phyloP scores from a whole-genome alignment of 2,113 vertebrate genomes.

The Hemibates koningsi region DNA sequence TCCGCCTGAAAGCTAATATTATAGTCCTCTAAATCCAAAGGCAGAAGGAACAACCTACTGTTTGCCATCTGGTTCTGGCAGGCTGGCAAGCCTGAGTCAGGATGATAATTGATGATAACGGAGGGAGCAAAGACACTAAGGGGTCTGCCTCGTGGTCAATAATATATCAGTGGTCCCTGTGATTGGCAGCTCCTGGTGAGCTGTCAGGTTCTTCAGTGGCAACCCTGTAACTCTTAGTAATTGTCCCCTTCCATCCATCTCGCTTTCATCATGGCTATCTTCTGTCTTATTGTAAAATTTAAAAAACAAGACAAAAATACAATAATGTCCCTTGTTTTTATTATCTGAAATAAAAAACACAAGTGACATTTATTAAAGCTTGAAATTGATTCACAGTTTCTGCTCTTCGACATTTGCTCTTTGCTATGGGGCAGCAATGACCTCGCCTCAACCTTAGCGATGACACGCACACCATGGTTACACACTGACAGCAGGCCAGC shows the following conservation, averaged over 20 bases:
- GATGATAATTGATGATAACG: slow-evolving; percentile 55
- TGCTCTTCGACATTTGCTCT: background rate
- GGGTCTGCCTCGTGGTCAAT: slow-evolving; percentile 14
- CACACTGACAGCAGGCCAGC: slow-evolving; percentile 55
- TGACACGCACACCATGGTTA: slow-evolving; percentile 13
- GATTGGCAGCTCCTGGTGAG: slow-evolving; percentile 30
- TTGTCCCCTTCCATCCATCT: background rate
- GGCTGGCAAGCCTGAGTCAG: slow-evolving; percentile 3
- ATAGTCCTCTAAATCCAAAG: slow-evolving; percentile 10
- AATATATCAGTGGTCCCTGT: slow-evolving; percentile 32
- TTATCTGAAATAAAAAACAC: background rate
- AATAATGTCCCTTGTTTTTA: background rate
- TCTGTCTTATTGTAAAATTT: background rate
- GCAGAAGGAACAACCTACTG: slow-evolving; percentile 25
- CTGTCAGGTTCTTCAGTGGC: slow-evolving; percentile 24
- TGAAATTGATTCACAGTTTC: background rate
- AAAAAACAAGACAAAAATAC: background rate
- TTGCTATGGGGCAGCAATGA: background rate
- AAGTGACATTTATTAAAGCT: background rate
- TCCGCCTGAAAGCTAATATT: slow-evolving; percentile 43
- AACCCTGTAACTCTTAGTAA: slow-evolving; percentile 20
- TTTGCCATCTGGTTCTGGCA: slow-evolving; percentile 54
- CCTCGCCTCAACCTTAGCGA: slow-evolving; percentile 10
- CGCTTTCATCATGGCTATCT: background rate
- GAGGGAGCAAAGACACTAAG: slow-evolving; percentile 14